Base-by-base conservation (phyloP, 2,113 vertebrate genomes). In the Otocyon megalotis region DNA sequence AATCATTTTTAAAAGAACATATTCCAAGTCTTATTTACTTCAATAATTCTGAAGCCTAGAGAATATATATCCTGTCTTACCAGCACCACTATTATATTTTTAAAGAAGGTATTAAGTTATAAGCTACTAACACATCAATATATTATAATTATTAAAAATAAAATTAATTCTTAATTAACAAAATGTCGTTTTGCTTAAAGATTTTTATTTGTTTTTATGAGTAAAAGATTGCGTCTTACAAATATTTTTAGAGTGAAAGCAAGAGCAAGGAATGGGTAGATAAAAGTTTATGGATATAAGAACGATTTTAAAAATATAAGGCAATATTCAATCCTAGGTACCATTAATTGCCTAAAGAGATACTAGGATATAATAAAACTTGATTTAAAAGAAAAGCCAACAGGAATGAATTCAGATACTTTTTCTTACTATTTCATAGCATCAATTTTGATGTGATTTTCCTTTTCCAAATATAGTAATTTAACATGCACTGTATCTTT, bases 401-500 rank as follows among this genome's bases (percentile, higher is more conserved):
- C 1, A 71, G 50, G 2, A 87, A 67, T 77, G 5, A 56, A 90
- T 83, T n/a, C 79, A 86, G 10, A 50, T 83, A 53, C 5, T 32
- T 90, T 85, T 74, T 53, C 8, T 22, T 62, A 62, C 1, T 50
- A 67, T 35, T 82, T 76, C 17, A 19, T 63, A 77, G 11, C 19
- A 74, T 74, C 50, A 87, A 69, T 82, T 81, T 81, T 58, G 20
- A 76, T 81, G 15, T 87, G 48, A 90, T 90, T 95, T 93, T 24
- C 48, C 67, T 81, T 90, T 82, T 53, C 37, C 30, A 86, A 82
- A 16, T 82, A 4, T n/a, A 53, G 63, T 22, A 3, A 10, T 20
- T 77, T 26, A 96, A 96, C 14, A 2, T 93, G 16, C 1, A 0
- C 96, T 98, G 81, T 96, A n/a, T 79, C 93, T 97, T 88, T 54